A percentile compares a stretch with the other conserved stretches of the same genome.
phyloP scores from a whole-genome alignment of 1,140 invertebrate species.

The Stegodyphus mimosarum region DNA sequence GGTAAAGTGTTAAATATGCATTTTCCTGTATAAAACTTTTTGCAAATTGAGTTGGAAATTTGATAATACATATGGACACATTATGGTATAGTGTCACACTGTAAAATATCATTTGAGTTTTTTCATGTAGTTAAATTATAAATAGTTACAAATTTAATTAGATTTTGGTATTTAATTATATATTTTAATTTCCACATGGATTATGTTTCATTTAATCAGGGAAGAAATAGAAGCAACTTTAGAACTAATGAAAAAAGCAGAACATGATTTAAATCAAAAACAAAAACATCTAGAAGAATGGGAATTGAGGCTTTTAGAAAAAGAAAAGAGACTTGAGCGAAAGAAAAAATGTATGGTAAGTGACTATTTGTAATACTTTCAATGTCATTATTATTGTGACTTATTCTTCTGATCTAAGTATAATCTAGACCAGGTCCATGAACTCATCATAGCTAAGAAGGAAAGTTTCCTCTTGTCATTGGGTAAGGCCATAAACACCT shows the following conservation, averaged over 20 bases:
- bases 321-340: slow-evolving; percentile 67
- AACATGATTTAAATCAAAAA: slow-evolving; percentile 67
- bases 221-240: slow-evolving; percentile 69
- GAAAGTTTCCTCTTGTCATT: too few relatives aligned
- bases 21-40: background rate
- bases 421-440: too few relatives aligned
- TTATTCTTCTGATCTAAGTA: too few relatives aligned
- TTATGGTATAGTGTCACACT: background rate
- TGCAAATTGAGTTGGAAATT: background rate
- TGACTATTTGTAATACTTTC: slow-evolving; percentile 58
- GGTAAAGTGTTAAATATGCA: too few relatives aligned
- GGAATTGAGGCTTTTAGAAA: slow-evolving; percentile 68
- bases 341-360: slow-evolving; percentile 62
- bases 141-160: too few relatives aligned
- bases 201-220: slow-evolving; percentile 55
- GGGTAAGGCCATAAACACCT: too few relatives aligned
- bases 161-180: too few relatives aligned
- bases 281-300: slow-evolving; percentile 67
- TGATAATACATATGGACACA: background rate
- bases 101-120: background rate
- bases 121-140: background rate
- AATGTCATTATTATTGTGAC: background rate
- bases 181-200: too few relatives aligned
- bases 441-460: too few relatives aligned
- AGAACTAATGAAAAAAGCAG: slow-evolving; percentile 67